A percentile compares a stretch with the other conserved stretches of the same genome.
phyloP scores from a whole-genome alignment of 2,888 invertebrate species.

The Tachina fera region DNA sequence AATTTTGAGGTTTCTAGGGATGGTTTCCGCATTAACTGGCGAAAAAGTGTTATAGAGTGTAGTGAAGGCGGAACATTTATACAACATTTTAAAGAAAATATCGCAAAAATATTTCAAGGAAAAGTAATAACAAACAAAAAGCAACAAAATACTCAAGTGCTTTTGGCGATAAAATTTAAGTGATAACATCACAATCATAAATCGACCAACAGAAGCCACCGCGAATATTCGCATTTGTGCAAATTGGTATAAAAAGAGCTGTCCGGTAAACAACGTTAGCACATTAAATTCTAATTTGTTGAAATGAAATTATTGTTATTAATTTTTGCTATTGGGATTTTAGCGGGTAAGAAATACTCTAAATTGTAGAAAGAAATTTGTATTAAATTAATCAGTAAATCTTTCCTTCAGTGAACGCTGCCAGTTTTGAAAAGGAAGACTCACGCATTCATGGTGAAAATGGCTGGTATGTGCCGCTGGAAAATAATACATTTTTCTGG shows the following conservation, averaged over 20 bases:
- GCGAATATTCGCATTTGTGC: background rate
- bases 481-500: conserved; percentile 69
- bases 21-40: too few species aligned
- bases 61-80: too few species aligned
- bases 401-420: conserved; percentile 31
- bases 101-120: too few species aligned
- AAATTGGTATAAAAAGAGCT: conserved; percentile 34
- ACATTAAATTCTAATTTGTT: background rate
- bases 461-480: conserved; percentile 73
- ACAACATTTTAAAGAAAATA: too few species aligned
- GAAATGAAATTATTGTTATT: conserved; percentile 49
- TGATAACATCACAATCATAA: conserved; percentile 34
- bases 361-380: background rate
- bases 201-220: background rate
- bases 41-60: too few species aligned
- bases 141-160: background rate
- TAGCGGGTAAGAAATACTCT: conserved; percentile 37
- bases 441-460: conserved; percentile 70
- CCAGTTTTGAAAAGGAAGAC: conserved; percentile 48
- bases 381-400: background rate
- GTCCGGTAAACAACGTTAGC: background rate
- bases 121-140: too few species aligned
- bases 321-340: conserved; percentile 14
- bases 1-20: too few species aligned
- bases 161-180: conserved; percentile 1